Evolutionary conservation across 2,888 invertebrate species (phyloP).

Genomic region (Scaptomyza polygonia): DNA sequence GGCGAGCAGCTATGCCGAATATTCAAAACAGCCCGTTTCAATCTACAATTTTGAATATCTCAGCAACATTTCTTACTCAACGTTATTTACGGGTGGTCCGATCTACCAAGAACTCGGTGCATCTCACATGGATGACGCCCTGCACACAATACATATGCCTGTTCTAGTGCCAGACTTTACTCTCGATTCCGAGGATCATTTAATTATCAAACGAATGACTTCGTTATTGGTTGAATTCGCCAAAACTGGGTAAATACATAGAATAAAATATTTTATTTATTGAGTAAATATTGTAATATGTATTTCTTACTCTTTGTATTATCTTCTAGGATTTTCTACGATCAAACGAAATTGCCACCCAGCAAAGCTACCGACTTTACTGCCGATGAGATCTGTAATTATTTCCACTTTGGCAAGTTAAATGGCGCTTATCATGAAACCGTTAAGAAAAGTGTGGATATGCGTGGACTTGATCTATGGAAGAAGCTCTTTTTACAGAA

Average conservation of each 20-base stretch:
- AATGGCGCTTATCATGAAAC: conserved; percentile 42
- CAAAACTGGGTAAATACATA: conserved; percentile 83
- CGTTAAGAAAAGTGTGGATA: conserved; percentile 38
- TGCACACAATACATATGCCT: conserved; percentile 85
- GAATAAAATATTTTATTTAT: neutral
- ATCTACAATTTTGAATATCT: conserved; percentile 84
- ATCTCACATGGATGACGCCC: conserved; percentile 85
- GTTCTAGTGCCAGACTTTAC: conserved; percentile 79
- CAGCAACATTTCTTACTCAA: conserved; percentile 80
- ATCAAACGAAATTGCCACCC: conserved; percentile 10
- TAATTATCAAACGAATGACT: conserved; percentile 82
- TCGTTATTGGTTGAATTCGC: conserved; percentile 85
- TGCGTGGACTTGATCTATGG: conserved; percentile 48
- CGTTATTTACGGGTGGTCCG: conserved; percentile 51
- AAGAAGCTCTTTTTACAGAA: conserved; percentile 39
- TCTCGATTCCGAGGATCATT: conserved; percentile 75
- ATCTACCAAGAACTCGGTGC: conserved; percentile 68
- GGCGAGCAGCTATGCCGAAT: conserved; percentile 46
- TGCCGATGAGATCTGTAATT: conserved; percentile 71
- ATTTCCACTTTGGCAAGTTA: conserved; percentile 64
- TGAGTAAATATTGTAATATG: neutral
- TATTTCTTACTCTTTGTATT: neutral
- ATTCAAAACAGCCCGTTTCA: conserved; percentile 76
- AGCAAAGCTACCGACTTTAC: conserved; percentile 57
- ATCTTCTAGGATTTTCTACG: conserved; percentile 37